Conservation (phyloP, 2,888 invertebrate genomes). For the Campoplex capitator region DNA sequence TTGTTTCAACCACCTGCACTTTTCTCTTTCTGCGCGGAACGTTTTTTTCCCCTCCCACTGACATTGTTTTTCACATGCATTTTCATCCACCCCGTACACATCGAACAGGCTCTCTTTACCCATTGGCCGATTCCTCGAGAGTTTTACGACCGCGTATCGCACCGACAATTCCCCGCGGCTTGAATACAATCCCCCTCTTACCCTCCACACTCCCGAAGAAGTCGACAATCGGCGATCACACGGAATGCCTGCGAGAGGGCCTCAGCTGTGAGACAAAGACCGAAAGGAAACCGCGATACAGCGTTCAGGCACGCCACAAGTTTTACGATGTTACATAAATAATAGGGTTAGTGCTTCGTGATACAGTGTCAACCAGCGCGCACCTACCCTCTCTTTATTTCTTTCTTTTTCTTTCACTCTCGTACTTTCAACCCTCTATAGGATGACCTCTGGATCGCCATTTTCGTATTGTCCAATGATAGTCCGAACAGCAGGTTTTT, state of each 20-base stretch:
- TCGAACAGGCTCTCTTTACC: slow-evolving; percentile 14
- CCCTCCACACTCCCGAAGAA: slow-evolving; percentile 42
- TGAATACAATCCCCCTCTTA: slow-evolving; percentile 34
- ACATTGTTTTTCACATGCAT: slow-evolving; percentile 9
- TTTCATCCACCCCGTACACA: slow-evolving; percentile 14
- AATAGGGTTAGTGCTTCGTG: slow-evolving; percentile 82
- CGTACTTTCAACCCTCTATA: slow-evolving; percentile 67
- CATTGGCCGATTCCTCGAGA: slow-evolving; percentile 56
- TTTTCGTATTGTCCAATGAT: slow-evolving; percentile 46
- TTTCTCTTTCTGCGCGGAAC: slow-evolving; percentile 23
- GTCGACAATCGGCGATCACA: slow-evolving; percentile 70
- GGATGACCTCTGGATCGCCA: slow-evolving; percentile 26
- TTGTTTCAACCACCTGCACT: slow-evolving; percentile 6
- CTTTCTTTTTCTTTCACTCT: slow-evolving; percentile 25
- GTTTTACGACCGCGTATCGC: slow-evolving; percentile 65
- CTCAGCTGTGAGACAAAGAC: slow-evolving; percentile 42
- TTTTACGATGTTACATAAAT: slow-evolving; percentile 83
- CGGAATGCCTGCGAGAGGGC: slow-evolving; percentile 63
- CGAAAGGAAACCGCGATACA: slow-evolving; percentile 70
- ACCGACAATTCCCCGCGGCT: slow-evolving; percentile 49
- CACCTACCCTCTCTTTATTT: slow-evolving; percentile 59
- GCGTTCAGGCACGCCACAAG: slow-evolving; percentile 82
- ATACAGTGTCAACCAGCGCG: slow-evolving; percentile 79
- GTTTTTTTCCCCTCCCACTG: slow-evolving; percentile 35
- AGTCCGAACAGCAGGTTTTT: slow-evolving; percentile 38